Evolutionary conservation across 1,140 invertebrate genomes (phyloP).

Genomic region (Streblospio benedicti): DNA sequence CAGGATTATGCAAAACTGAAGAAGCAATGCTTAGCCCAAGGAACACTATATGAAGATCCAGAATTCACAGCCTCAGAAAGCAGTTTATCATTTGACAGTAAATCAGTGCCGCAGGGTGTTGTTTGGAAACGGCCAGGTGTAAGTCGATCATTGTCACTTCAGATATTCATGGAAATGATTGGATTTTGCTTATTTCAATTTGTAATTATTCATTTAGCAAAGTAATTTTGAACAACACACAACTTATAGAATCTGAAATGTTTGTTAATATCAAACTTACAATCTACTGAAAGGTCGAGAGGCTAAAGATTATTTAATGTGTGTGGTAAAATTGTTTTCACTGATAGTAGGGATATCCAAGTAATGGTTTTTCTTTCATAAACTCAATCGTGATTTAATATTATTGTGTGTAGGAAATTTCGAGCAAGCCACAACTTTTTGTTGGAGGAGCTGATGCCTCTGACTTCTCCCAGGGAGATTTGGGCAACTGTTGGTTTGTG

Average conservation of each 20-base stretch:
- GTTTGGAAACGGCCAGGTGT: constrained; percentile 50
- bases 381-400: no score
- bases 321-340: no score
- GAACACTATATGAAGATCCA: constrained; percentile 2
- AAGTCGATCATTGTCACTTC: no score
- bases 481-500: constrained; percentile 61
- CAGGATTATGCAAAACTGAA: constrained; percentile 45
- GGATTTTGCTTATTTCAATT: not conserved
- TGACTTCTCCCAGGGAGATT: constrained; percentile 55
- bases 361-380: not conserved
- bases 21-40: constrained; percentile 21
- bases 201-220: not conserved
- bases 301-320: no score
- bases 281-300: not conserved
- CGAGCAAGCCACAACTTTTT: constrained; percentile 51
- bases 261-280: not conserved
- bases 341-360: no score
- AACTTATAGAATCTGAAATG: not conserved
- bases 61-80: not conserved
- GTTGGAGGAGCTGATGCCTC: constrained; percentile 52
- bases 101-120: constrained; percentile 40
- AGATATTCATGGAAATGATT: not conserved
- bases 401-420: constrained; percentile 49
- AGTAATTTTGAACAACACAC: not conserved
- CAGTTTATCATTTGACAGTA: constrained; percentile 43